Conservation (phyloP, 2,797 vertebrate genomes). For the Falco peregrinus region DNA sequence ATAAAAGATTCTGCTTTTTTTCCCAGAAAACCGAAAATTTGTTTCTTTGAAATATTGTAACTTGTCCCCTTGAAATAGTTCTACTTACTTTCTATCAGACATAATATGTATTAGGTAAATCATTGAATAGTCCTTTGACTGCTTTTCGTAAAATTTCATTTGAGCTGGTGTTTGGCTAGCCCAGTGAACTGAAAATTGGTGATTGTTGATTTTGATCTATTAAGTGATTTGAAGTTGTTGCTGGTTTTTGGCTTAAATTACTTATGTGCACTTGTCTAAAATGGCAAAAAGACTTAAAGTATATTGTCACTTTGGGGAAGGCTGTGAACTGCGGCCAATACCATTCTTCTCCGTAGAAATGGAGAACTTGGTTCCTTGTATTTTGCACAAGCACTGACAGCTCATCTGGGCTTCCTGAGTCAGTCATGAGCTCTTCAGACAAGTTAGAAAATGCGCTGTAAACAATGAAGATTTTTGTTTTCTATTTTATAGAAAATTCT, state of each 20-base stretch:
- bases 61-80: not conserved
- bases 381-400: not conserved
- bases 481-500: constrained; percentile 63
- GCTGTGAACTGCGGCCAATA: not conserved
- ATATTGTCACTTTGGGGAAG: not conserved
- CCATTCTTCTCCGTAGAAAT: not conserved
- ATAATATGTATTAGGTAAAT: not conserved
- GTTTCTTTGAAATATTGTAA: not conserved
- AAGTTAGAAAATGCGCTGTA: rapidly evolving
- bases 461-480: not conserved
- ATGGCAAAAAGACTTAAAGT: not conserved
- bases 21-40: too few relatives aligned
- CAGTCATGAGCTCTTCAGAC: not conserved
- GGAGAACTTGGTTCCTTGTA: not conserved
- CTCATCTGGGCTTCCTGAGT: not conserved
- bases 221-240: not conserved
- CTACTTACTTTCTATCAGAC: not conserved
- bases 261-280: not conserved
- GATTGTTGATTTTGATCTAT: not conserved
- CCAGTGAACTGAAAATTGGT: not conserved
- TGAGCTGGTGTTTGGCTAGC: not conserved
- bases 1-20: not conserved
- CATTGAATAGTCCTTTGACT: not conserved
- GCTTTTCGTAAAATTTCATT: not conserved
- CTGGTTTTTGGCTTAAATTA: not conserved